Base-by-base conservation (phyloP, 2,888 invertebrate genomes). In the Capitulum mitella region DNA sequence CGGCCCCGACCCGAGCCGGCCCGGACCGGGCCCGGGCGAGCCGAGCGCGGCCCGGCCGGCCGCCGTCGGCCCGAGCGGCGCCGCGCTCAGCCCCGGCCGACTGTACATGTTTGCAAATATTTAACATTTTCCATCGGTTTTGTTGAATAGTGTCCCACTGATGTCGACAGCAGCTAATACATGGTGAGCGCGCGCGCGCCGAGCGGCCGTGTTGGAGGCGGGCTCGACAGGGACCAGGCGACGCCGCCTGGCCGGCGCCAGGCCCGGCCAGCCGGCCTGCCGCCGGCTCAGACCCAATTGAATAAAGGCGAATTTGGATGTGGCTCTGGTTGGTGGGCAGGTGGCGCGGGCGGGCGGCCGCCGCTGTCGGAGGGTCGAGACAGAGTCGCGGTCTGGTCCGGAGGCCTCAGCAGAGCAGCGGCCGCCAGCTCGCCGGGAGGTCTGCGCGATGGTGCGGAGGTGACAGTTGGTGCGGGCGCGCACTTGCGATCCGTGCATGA, bases 141-240 rank as follows among this genome's bases (percentile, higher is more conserved):
- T 32, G 61, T 61, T 61, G 61, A 61, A 32, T 16, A 2, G 61
- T 32, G 61, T 61, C 32, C 61, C 51, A 1, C 61, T 6, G 54
- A n/a, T 22, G 54, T 54, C 54, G 54, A n/a, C 54, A 54, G 54
- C 54, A 54, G 54, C 54, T 54, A 54, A n/a, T 81, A 85, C 87
- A 87, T 10, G 54, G 54, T 85, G 92, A 91, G 91, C 90, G 84
- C 94, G 94, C 93, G 94, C 87, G 32, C 61, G 32, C 16, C 3
- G 16, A 16, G 61, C 12, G 3, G 10, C 16, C 12, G n/a, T 2
- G 6, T 32, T 14, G 61, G n/a, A 6, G 16, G 61, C n/a, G 16
- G 8, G 61, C n/a, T 10, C 16, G 32, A 32, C 61, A 12, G 61
- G 61, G n/a, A n/a, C 32, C n/a, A n/a, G 61, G 61, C 61, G 61